Conservation (phyloP, 1,140 invertebrate genomes). For the Conus ventricosus region DNA sequence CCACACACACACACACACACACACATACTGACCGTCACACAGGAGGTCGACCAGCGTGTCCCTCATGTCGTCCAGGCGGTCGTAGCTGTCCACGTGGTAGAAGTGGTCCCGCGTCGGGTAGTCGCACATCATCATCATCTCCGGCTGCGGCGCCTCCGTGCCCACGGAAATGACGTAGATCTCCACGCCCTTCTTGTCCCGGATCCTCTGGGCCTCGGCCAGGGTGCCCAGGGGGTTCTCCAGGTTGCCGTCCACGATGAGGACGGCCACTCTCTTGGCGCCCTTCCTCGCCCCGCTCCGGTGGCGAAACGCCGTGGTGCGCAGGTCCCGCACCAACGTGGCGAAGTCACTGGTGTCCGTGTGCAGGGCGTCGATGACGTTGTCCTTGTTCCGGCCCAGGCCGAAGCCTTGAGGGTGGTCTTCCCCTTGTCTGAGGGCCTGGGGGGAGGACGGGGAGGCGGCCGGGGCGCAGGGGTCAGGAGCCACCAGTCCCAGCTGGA, state of each 20-base stretch:
- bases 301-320: conserved; percentile 49
- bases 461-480: conserved; percentile 47
- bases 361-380: conserved; percentile 42
- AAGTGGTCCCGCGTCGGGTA: conserved; percentile 58
- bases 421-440: neutral
- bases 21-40: conserved; percentile 59
- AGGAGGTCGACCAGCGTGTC: conserved; percentile 53
- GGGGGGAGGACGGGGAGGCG: conserved; percentile 15
- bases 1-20: neutral
- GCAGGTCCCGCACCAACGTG: conserved; percentile 52
- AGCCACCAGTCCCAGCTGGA: conserved; percentile 62
- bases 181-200: conserved; percentile 60
- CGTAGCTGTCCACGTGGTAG: conserved; percentile 59
- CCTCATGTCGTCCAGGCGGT: conserved; percentile 49
- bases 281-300: conserved; percentile 53
- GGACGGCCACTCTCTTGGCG: conserved; percentile 61
- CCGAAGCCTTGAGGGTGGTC: conserved; percentile 43
- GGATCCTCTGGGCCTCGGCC: conserved; percentile 65
- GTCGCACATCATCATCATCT: conserved; percentile 61
- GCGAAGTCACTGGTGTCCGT: conserved; percentile 51
- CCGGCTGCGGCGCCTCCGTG: conserved; percentile 47
- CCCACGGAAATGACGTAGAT: conserved; percentile 62
- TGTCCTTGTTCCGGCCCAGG: conserved; percentile 44
- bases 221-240: conserved; percentile 58
- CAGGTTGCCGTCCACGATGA: conserved; percentile 60